These are phyloP conservation scores for Drosophila busckii DNA, from an alignment of 1,140 invertebrate species.

Conservation along the genomic window DNA sequence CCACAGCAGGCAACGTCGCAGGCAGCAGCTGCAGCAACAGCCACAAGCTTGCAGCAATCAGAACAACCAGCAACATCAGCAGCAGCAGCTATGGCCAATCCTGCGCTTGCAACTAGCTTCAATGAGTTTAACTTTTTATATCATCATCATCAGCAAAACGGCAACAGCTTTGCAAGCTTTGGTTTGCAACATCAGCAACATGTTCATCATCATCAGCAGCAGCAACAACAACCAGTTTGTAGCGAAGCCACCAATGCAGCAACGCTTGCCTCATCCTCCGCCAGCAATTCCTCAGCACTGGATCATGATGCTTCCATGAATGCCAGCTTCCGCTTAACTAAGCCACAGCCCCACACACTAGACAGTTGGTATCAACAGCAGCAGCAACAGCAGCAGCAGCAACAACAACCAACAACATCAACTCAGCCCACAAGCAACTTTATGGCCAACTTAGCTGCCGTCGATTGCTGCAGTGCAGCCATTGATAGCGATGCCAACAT, in stretches of 20 bases:
- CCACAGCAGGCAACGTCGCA: constrained; percentile 23
- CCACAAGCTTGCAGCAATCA: constrained; percentile 9
- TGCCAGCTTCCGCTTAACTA: constrained; percentile 51
- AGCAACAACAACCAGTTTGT: constrained; percentile 38
- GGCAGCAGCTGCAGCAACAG: not conserved
- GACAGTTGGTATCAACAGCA: constrained; percentile 40
- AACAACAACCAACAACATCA: constrained; percentile 22
- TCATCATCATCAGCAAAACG: constrained; percentile 23
- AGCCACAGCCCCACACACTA: constrained; percentile 40
- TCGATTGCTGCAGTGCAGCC: constrained; percentile 58
- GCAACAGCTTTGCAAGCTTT: constrained; percentile 39
- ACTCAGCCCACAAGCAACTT: constrained; percentile 55
- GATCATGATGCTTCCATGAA: constrained; percentile 67
- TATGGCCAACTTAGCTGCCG: constrained; percentile 55
- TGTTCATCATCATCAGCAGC: constrained; percentile 28
- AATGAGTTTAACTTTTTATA: constrained; percentile 65
- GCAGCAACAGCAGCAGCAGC: constrained; percentile 6
- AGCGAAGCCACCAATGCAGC: constrained; percentile 72
- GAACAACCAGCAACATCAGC: constrained; percentile 15
- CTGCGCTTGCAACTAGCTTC: too few species aligned
- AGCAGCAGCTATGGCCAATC: too few species aligned
- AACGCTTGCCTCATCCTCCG: constrained; percentile 64
- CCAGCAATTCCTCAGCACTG: constrained; percentile 52
- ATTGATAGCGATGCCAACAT: constrained; percentile 50
- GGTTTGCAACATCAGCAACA: constrained; percentile 47